Evolutionary conservation across 2,888 invertebrate species (phyloP), one percentile per base, ranked within the genome.

Genomic region (Anorthoa munda): DNA sequence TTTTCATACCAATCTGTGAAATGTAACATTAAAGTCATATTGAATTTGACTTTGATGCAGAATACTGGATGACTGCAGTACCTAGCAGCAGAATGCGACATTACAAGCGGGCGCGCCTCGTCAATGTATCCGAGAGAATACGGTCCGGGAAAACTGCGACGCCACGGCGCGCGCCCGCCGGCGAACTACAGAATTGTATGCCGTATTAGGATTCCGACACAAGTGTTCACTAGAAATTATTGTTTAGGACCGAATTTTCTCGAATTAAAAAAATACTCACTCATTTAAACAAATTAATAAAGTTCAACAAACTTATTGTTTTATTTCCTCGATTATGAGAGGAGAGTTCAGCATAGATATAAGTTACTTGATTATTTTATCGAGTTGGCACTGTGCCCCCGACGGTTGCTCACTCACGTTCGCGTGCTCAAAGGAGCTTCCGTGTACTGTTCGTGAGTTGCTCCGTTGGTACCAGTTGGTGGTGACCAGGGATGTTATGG

Each of bases 401-500:
- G 64, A 23, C 76, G 53, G n/a, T 23, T 45, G 51, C 59, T 73
- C 73, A 73, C 80, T 66, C 80, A 77, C 77, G 80, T 77, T 77
- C 80, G 75, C 77, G 81, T 80, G 81, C 77, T 61, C 77, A 77
- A 74, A 61, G 51, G 75, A 77, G 75, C 81, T 80, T 74, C 75
- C 61, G 65, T 74, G 59, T 77, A 80, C 77, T 77, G 77, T 64
- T 77, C 70, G 48, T 61, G 53, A 55, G 46, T 45, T 50, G 50
- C 23, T 73, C 50, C 46, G 26, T 31, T 65, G 5, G 23, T 46
- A 55, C 39, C 39, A 39, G 39, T 39, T 39, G 39, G 39, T 39
- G 9, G 39, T 39, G 39, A 9, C 39, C 39, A 39, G 39, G 39
- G 9, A 39, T 39, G 7, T 39, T 39, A 39, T 39, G 39, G 39